Evolutionary conservation across 1,140 invertebrate genomes (phyloP).

Genomic region (Cepaea nemoralis): DNA sequence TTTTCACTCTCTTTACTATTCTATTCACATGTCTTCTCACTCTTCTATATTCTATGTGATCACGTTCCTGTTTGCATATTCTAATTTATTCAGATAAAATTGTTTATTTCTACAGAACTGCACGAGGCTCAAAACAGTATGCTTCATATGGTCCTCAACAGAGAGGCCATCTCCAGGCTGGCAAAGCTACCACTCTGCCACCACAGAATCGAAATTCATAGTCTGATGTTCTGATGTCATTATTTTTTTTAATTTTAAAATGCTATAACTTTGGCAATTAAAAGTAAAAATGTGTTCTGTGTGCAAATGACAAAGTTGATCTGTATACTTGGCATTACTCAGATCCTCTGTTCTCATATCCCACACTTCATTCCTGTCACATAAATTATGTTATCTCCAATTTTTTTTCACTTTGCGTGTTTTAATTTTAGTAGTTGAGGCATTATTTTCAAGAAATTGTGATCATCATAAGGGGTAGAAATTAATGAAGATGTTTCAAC

Average conservation of each 20-base stretch:
- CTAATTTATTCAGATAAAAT: neutral
- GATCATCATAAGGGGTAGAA: no score
- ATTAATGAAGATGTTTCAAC: no score
- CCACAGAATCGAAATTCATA: slow-evolving; percentile 45
- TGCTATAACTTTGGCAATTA: neutral
- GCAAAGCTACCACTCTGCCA: slow-evolving; percentile 61
- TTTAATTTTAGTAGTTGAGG: no score
- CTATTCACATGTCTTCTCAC: no score
- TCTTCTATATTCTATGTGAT: no score
- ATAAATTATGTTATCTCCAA: neutral
- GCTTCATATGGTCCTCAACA: slow-evolving; percentile 62
- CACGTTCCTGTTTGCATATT: no score
- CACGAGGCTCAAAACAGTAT: slow-evolving; percentile 64
- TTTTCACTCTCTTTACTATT: no score
- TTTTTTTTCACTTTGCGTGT: no score
- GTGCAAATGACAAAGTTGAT: neutral
- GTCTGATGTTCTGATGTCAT: neutral
- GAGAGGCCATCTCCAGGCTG: slow-evolving; percentile 44
- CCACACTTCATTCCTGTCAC: neutral
- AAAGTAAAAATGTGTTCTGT: neutral
- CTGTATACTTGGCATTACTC: neutral
- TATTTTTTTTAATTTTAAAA: neutral
- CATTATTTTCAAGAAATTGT: no score
- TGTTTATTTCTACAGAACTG: slow-evolving; percentile 46
- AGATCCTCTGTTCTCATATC: neutral